These are phyloP conservation scores for Rhinoraja longicauda DNA, from an alignment of 2,797 vertebrate species.

Conservation along the genomic window DNA sequence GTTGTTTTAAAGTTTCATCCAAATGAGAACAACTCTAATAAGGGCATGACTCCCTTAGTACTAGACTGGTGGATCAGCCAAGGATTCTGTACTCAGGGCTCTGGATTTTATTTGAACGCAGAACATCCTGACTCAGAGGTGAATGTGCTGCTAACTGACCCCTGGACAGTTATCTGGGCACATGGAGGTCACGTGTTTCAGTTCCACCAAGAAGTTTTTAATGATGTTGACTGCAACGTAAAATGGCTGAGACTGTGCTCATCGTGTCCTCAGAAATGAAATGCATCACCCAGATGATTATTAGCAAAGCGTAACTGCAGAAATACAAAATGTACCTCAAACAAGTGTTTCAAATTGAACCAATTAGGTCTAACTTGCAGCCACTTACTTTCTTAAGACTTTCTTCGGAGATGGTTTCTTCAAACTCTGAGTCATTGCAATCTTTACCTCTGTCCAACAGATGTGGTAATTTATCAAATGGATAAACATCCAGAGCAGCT, in stretches of 20 bases:
- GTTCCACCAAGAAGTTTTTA: not conserved
- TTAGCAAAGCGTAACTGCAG: not conserved
- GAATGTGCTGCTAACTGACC: too few species aligned
- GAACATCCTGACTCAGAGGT: too few species aligned
- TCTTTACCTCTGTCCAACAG: constrained; percentile 4
- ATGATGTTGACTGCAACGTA: not conserved
- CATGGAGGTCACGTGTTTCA: not conserved
- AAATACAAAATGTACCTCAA: not conserved
- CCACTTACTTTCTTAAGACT: not conserved
- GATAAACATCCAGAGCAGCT: not conserved
- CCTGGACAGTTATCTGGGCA: not conserved
- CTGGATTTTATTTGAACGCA: too few species aligned
- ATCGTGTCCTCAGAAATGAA: not conserved
- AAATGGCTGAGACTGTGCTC: not conserved
- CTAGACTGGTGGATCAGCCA: too few species aligned
- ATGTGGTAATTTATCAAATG: constrained; percentile 25
- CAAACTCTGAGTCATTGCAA: not conserved
- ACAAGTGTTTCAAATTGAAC: not conserved
- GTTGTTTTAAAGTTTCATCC: too few species aligned
- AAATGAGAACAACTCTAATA: too few species aligned
- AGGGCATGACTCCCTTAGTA: too few species aligned
- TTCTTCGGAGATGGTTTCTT: not conserved
- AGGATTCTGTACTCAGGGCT: too few species aligned
- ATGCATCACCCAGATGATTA: not conserved
- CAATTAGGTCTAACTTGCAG: not conserved